Conservation (phyloP, 2,113 vertebrate genomes). For the Rhinogobius similis region DNA sequence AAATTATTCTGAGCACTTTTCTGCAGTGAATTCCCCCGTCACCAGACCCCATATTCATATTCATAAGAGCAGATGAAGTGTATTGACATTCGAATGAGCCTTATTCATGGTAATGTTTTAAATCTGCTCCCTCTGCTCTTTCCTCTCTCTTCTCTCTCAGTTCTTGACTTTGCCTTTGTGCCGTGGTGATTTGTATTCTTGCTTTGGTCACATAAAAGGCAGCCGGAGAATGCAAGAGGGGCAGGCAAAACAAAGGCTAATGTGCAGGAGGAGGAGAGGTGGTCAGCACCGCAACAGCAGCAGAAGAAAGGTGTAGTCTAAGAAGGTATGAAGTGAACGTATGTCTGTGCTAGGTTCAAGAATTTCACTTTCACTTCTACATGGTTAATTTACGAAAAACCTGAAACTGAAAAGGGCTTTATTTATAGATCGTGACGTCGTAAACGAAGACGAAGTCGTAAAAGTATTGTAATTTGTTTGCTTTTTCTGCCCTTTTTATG, state of each 20-base stretch:
- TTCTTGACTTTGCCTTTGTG: conserved; percentile 45
- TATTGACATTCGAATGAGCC: conserved; percentile 44
- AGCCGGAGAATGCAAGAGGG: conserved; percentile 27
- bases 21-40: conserved; percentile 30
- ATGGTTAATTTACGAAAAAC: too few relatives aligned
- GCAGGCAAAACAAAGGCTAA: conserved; percentile 41
- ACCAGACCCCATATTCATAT: conserved; percentile 48
- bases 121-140: conserved; percentile 6
- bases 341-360: too few relatives aligned
- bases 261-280: conserved; percentile 17
- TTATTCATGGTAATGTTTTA: conserved; percentile 31
- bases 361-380: too few relatives aligned
- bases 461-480: too few relatives aligned
- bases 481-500: too few relatives aligned
- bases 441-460: too few relatives aligned
- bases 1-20: conserved; percentile 48
- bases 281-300: too few relatives aligned
- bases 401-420: too few relatives aligned
- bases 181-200: conserved; percentile 43
- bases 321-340: not conserved
- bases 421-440: too few relatives aligned
- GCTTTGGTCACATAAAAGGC: conserved; percentile 44
- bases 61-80: conserved; percentile 25
- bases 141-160: conserved; percentile 11
- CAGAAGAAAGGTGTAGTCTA: not conserved